These are phyloP conservation scores for Schizothorax lantsangensis DNA, from an alignment of 2,797 vertebrate species.

Conservation along the genomic window DNA sequence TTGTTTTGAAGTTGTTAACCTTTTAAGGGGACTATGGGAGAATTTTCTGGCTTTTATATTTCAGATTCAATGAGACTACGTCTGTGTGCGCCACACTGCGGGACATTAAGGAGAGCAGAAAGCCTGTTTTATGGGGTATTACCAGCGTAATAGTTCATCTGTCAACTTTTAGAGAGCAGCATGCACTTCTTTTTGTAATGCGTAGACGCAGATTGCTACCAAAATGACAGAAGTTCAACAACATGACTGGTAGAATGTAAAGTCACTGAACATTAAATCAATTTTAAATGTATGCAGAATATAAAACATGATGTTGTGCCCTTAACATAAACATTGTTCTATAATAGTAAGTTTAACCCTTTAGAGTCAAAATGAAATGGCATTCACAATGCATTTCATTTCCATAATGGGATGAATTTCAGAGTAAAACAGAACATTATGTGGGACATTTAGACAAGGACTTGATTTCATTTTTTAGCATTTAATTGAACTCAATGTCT, in stretches of 20 bases:
- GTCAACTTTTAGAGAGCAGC: not conserved
- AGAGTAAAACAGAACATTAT: not conserved
- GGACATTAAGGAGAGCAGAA: constrained; percentile 8
- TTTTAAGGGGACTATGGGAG: constrained; percentile 38
- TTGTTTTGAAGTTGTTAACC: constrained; percentile 55
- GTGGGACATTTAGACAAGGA: not conserved
- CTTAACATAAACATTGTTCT: not conserved
- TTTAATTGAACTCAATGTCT: not conserved
- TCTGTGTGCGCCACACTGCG: not conserved
- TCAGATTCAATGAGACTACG: constrained; percentile 15
- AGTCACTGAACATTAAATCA: constrained; percentile 31
- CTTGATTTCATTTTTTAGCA: not conserved
- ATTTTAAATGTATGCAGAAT: constrained; percentile 44
- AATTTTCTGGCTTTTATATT: constrained; percentile 28
- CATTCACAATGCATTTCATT: not conserved
- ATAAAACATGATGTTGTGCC: constrained; percentile 25
- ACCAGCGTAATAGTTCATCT: constrained; percentile 3
- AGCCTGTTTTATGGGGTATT: constrained; percentile 32
- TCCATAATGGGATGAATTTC: too few species aligned
- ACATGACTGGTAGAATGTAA: not conserved
- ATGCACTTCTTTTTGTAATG: not conserved
- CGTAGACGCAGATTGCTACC: not conserved
- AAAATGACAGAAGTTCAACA: constrained; percentile 5
- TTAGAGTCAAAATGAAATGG: not conserved
- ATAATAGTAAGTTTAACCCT: not conserved